Base-by-base conservation (phyloP, 1,140 invertebrate species). In the Drosophila tropicalis region DNA sequence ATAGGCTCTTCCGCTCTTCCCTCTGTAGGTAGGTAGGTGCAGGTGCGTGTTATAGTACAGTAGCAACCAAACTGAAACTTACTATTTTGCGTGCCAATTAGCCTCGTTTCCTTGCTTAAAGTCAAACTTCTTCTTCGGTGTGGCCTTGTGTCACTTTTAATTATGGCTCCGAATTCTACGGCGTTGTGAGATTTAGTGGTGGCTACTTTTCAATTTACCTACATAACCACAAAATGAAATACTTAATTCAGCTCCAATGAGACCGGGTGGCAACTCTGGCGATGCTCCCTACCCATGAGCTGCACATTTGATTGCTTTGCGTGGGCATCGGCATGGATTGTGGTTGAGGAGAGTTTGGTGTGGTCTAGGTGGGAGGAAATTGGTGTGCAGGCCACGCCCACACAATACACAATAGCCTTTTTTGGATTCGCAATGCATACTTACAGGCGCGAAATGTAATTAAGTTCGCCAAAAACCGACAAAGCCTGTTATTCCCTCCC, bases 361-460 rank as follows among this genome's bases (percentile, higher is more conserved):
- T n/a, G n/a, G n/a, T n/a, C n/a, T n/a, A n/a, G 44, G 32, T 6
- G 12, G 51, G 25, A 10, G 36, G 29, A 22, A 55, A 22, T n/a
- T 56, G 60, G 60, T 63, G 22, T 15, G 5, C 47, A 9, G 13
- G 58, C 29, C 62, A 67, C 79, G 32, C 64, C 64, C 68, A 69
- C 69, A 55, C 67, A 57, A 58, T 58, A 41, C 61, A 57, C 67
- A 75, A 51, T 29, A 51, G 44, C 44, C 44, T 22, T 51, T 51
- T 70, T 80, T 32, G 13, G 55, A 55, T 64, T 32, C 65, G 82
- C 75, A 70, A 55, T 79, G 80, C 80, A 89, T 83, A 83, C 76
- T 83, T 89, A 69, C 83, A 87, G 79, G 84, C 79, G 79, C 80
- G 80, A 87, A 86, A 89, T 87, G 83, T 87, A 87, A 87, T 87